Evolutionary conservation across 2,113 vertebrate genomes (phyloP).

Genomic region (Cavia porcellus): DNA sequence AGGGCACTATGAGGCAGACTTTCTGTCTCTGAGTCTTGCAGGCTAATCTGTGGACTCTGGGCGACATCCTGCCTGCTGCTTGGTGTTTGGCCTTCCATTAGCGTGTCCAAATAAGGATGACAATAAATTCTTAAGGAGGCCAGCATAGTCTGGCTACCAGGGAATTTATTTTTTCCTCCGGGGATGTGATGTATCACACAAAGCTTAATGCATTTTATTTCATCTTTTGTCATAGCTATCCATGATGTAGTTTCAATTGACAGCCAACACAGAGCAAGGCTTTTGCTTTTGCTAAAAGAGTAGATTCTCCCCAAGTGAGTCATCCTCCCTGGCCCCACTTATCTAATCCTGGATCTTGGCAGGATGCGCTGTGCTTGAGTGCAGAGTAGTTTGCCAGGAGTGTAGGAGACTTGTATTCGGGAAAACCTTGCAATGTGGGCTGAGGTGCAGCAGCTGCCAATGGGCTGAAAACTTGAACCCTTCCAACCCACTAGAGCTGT

Average conservation of each 20-base stretch:
- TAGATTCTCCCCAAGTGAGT: not conserved
- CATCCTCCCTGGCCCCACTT: not conserved
- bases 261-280: not conserved
- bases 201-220: conserved; percentile 44
- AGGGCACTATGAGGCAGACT: not conserved
- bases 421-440: no score
- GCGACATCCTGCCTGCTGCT: no score
- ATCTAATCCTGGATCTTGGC: not conserved
- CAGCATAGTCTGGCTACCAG: not conserved
- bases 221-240: not conserved
- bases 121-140: not conserved
- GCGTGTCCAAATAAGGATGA: not conserved
- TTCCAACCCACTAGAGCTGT: not conserved
- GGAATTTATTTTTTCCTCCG: conserved; percentile 17
- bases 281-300: conserved; percentile 32
- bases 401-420: not conserved
- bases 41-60: not conserved
- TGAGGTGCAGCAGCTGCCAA: not conserved
- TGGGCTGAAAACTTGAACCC: not conserved
- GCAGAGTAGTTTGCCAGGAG: not conserved
- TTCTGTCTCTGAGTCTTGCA: not conserved
- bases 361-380: not conserved
- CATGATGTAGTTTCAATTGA: conserved; percentile 29
- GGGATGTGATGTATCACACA: not conserved
- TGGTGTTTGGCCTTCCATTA: not conserved